A percentile compares a stretch with the other conserved stretches of the same genome.
These are phyloP conservation scores for Metallyticus violacea DNA, from an alignment of 2,888 invertebrate species.

Conservation along the genomic window DNA sequence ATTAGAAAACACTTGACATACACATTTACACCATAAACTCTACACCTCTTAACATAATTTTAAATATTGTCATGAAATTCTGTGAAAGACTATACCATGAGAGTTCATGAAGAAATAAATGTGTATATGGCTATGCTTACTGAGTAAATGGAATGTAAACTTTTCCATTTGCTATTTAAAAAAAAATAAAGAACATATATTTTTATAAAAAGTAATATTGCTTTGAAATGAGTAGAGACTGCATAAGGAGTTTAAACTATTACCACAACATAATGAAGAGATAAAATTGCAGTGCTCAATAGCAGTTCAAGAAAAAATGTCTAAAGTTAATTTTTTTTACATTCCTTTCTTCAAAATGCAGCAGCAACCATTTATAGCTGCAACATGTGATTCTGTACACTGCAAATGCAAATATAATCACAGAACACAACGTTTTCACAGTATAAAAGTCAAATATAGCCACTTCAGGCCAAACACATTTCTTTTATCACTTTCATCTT, in stretches of 20 bases:
- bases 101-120: neutral
- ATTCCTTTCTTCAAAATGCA: neutral
- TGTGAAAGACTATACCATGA: neutral
- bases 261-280: neutral
- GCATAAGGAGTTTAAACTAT: neutral
- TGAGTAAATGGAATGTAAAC: neutral
- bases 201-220: neutral
- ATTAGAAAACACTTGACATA: too few species aligned
- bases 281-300: neutral
- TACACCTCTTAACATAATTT: neutral
- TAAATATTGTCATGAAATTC: neutral
- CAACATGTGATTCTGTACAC: neutral
- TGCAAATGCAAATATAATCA: neutral
- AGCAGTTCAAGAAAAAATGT: neutral
- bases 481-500: neutral
- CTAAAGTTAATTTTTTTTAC: neutral
- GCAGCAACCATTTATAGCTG: neutral
- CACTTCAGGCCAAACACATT: neutral
- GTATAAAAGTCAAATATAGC: neutral
- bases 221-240: neutral
- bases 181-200: neutral
- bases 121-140: neutral
- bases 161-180: neutral
- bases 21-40: neutral
- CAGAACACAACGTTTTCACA: neutral